A percentile compares a stretch with the other conserved stretches of the same genome.
Conservation (phyloP, 2,888 invertebrate genomes). For the Synergus itoensis region DNA sequence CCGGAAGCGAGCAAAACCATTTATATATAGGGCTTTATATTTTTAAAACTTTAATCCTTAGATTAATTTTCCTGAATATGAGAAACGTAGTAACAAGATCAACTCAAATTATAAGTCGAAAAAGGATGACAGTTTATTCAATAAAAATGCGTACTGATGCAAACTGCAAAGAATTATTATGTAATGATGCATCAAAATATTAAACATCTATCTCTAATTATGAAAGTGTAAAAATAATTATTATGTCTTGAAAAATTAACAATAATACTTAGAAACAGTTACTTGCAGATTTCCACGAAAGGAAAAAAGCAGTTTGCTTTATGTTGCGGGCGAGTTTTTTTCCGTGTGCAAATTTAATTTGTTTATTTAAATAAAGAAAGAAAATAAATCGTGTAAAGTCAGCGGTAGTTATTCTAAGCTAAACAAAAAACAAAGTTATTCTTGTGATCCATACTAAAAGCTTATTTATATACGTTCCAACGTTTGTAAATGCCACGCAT, state of each 20-base stretch:
- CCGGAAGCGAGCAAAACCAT: no score
- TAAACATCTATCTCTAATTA: background rate
- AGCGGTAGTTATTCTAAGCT: constrained; percentile 4
- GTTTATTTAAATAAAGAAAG: constrained; percentile 7
- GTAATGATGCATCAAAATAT: no score
- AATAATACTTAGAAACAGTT: background rate
- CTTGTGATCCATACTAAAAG: constrained; percentile 1
- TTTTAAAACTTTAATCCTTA: background rate
- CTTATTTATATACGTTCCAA: background rate
- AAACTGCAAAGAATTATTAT: no score
- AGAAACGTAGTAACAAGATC: background rate
- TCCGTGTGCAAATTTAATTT: constrained; percentile 13
- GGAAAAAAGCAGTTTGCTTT: background rate
- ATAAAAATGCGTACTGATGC: no score
- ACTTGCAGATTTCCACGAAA: background rate
- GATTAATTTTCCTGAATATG: background rate
- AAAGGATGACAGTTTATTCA: no score
- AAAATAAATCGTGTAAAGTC: constrained; percentile 7
- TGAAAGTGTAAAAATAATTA: background rate
- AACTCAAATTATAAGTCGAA: no score
- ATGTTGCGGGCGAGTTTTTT: background rate
- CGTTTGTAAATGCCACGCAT: background rate
- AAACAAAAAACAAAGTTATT: background rate
- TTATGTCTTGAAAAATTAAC: background rate
- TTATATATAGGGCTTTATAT: background rate